Base-by-base conservation (phyloP, 1,140 invertebrate genomes). In the Hypsibius dujardini region DNA sequence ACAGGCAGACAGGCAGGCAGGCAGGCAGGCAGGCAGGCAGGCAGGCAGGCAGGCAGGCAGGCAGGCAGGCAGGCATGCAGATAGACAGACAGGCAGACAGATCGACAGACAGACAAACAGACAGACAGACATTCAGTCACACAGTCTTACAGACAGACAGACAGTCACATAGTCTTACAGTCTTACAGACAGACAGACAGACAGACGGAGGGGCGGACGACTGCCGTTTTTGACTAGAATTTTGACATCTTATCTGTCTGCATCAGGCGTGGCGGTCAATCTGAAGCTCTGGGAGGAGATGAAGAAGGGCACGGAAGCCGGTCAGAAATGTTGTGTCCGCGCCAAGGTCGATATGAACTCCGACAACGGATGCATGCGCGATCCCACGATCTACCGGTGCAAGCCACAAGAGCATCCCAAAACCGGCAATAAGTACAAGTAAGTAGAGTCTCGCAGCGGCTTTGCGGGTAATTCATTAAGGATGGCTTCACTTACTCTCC, bases 331-430 rank as follows among this genome's bases (percentile, higher is more conserved):
- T 77, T 95, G 92, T 79, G 90, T 99, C 0, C 84, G 95, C 72
- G 94, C 94, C 0, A 98, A 97, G 82, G 96, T 99, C 74, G 91
- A 98, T 80, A 98, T 98, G 90, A 84, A 87, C 73, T 95, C 92
- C 0, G 81, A 86, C 45, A 99, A 98, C 81, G 96, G 96, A 0
- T 98, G 94, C 77, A 83, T 99, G 85, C 83, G 96, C 59, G 96
- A 99, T 83, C 96, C 96, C n/a, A 97, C 95, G 2, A 95, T 99
- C 75, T 99, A 98, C 79, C 83, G 96, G 28, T 99, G 95, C 80
- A 99, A 99, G 80, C 85, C 86, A 73, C 93, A 98, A 79, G 80
- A 84, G 12, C 96, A 98, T 85, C 88, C 94, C 1, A 82, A 88
- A 47, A 98, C 94, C 59, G 92, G 92, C 71, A 85, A 83, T 45